A percentile compares a stretch with the other conserved stretches of the same genome.
Conservation (phyloP, 2,113 vertebrate species). For the Rhineura floridana region DNA sequence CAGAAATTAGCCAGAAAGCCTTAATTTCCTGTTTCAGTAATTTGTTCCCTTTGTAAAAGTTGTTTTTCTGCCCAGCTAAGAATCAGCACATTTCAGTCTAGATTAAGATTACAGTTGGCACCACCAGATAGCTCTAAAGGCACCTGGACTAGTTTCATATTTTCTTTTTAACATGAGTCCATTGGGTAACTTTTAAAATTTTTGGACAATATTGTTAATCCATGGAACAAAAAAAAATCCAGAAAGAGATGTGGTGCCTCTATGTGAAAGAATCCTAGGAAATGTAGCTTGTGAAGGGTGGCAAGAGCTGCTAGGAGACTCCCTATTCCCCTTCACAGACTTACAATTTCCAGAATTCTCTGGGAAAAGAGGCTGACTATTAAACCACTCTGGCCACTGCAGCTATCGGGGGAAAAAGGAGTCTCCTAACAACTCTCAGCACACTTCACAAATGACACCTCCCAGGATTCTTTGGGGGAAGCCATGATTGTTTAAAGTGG, state of each 20-base stretch:
- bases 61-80: neutral
- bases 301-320: no score
- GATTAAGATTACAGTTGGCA: neutral
- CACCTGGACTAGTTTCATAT: neutral
- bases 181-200: neutral
- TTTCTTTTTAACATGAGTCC: neutral
- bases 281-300: neutral
- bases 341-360: no score
- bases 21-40: conserved; percentile 1
- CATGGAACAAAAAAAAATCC: neutral
- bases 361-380: no score
- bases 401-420: no score
- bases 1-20: neutral
- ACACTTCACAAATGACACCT: no score
- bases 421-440: no score
- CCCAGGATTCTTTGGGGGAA: no score
- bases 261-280: neutral
- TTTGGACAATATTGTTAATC: neutral
- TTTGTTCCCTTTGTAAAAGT: neutral
- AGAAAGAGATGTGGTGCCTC: neutral
- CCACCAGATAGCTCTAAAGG: neutral
- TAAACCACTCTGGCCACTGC: no score
- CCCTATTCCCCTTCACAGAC: no score
- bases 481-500: no score
- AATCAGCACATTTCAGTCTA: conserved; percentile 18